These are phyloP conservation scores for Silurus asotus DNA, from an alignment of 2,113 vertebrate species.

Conservation along the genomic window DNA sequence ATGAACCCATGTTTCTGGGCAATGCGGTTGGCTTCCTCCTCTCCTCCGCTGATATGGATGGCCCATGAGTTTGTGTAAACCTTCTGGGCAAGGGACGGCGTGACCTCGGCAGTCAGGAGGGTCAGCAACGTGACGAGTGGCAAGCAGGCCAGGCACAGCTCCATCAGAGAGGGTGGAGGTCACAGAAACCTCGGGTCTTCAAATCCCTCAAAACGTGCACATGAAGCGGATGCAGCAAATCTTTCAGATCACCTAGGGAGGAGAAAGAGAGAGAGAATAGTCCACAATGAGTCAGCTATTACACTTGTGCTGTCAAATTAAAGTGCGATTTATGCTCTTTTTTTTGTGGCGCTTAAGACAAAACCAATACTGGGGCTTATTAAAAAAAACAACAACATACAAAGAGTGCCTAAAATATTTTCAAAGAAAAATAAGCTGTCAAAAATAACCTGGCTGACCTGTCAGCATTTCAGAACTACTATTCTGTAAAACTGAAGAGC, in stretches of 20 bases:
- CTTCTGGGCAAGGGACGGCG: conserved; percentile 68
- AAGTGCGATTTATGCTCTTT: not conserved
- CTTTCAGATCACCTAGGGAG: conserved; percentile 57
- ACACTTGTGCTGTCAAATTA: not conserved
- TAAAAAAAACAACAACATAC: not conserved
- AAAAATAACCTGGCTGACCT: not conserved
- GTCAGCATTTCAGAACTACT: not conserved
- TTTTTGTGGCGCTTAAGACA: not conserved
- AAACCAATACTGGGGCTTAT: not conserved
- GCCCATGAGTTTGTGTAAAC: conserved; percentile 97
- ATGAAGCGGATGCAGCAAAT: conserved; percentile 63
- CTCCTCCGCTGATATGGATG: conserved; percentile 82
- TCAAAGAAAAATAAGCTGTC: not conserved
- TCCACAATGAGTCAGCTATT: conserved; percentile 16
- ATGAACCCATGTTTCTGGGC: conserved; percentile 89
- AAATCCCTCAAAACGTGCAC: conserved; percentile 60
- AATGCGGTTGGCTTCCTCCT: conserved; percentile 77
- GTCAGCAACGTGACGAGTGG: conserved; percentile 77
- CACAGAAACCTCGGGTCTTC: conserved; percentile 65
- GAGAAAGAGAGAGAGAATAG: not conserved
- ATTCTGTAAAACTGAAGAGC: not conserved
- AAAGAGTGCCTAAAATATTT: not conserved
- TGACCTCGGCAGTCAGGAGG: conserved; percentile 71
- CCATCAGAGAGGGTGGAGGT: conserved; percentile 59
- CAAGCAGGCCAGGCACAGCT: conserved; percentile 63